Conservation (phyloP, 1,140 invertebrate genomes). For the Stegodyphus dumicola region DNA sequence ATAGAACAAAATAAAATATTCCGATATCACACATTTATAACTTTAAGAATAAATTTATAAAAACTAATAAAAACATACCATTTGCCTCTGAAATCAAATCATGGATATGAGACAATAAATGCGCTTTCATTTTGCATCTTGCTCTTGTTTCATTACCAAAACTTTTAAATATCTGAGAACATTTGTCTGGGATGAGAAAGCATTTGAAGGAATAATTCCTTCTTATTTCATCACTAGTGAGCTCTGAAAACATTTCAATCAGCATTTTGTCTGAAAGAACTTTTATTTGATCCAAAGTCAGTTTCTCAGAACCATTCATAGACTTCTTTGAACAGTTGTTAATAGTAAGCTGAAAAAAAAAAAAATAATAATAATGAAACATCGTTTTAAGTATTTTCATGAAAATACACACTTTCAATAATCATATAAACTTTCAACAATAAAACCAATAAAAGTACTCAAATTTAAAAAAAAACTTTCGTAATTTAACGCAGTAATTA, state of each 20-base stretch:
- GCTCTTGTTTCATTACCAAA: conserved; percentile 74
- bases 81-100: conserved; percentile 63
- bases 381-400: background rate
- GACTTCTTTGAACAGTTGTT: background rate
- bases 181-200: conserved; percentile 70
- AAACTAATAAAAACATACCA: background rate
- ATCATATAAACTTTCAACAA: too few species aligned
- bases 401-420: background rate
- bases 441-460: background rate
- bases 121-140: conserved; percentile 71
- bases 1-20: too few species aligned
- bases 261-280: conserved; percentile 72
- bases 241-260: conserved; percentile 73
- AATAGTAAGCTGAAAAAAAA: background rate
- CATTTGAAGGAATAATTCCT: conserved; percentile 73
- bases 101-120: conserved; percentile 71
- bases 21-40: too few species aligned
- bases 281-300: conserved; percentile 70
- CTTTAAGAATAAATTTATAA: background rate
- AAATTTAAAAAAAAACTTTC: background rate
- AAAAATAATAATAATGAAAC: background rate
- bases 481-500: background rate
- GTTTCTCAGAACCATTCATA: conserved; percentile 61
- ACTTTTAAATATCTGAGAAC: conserved; percentile 71
- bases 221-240: conserved; percentile 73